Evolutionary conservation across 2,888 invertebrate species (phyloP).

Genomic region (Melanotus villosus): DNA sequence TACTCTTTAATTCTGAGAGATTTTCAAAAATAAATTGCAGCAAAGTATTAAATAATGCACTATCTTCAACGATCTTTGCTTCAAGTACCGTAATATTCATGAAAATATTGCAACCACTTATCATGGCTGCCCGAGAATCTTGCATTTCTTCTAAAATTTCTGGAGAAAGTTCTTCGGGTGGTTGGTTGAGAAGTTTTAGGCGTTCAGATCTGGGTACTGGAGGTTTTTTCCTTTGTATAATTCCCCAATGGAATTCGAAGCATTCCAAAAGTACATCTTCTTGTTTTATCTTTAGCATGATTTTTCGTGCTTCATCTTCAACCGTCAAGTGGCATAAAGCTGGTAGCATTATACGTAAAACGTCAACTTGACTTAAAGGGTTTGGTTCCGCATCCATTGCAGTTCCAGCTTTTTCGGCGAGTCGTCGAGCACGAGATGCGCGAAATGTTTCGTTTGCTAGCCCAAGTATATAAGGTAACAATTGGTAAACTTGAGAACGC

Average conservation of each 20-base stretch:
- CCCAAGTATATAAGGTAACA: slow-evolving; percentile 86
- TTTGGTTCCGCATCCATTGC: slow-evolving; percentile 64
- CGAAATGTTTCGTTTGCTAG: slow-evolving; percentile 88
- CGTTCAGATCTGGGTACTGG: slow-evolving; percentile 86
- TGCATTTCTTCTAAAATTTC: slow-evolving; percentile 86
- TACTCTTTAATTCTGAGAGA: slow-evolving; percentile 86
- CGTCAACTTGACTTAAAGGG: slow-evolving; percentile 72
- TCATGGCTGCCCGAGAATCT: slow-evolving; percentile 87
- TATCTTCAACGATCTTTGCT: slow-evolving; percentile 85
- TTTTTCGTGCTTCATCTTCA: slow-evolving; percentile 88
- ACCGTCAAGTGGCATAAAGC: slow-evolving; percentile 93
- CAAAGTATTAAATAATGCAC: slow-evolving; percentile 82
- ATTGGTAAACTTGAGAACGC: slow-evolving; percentile 84
- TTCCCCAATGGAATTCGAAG: slow-evolving; percentile 87
- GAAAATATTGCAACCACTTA: slow-evolving; percentile 91
- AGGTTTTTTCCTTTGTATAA: slow-evolving; percentile 88
- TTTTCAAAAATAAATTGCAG: slow-evolving; percentile 89
- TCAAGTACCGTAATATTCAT: slow-evolving; percentile 94
- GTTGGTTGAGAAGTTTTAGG: slow-evolving; percentile 80
- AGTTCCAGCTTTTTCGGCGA: slow-evolving; percentile 77
- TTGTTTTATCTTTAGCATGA: slow-evolving; percentile 83
- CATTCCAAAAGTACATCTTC: slow-evolving; percentile 87
- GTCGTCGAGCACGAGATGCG: slow-evolving; percentile 77
- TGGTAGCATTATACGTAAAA: slow-evolving; percentile 87
- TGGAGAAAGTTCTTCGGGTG: slow-evolving; percentile 82